Percentiles rank a stretch among this genome's conserved stretches.
Conservation (phyloP, 2,113 vertebrate genomes). For the Mustelus asterias region DNA sequence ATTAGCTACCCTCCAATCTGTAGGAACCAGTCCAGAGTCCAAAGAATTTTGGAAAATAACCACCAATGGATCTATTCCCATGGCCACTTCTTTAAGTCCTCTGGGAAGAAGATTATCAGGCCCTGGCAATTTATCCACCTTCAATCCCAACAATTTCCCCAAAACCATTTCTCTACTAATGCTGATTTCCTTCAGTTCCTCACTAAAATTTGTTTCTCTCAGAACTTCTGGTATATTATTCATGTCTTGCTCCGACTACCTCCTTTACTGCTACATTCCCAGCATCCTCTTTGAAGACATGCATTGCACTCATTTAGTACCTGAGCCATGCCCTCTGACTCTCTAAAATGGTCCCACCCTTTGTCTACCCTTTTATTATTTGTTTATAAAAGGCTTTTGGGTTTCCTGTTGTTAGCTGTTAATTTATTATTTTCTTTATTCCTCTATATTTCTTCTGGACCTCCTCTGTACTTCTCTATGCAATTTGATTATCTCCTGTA, state of each 20-base stretch:
- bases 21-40: too few relatives aligned
- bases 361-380: neutral
- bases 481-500: neutral
- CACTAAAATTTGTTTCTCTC: too few relatives aligned
- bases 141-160: too few relatives aligned
- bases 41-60: too few relatives aligned
- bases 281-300: neutral
- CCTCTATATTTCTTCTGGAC: neutral
- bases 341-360: neutral
- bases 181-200: too few relatives aligned
- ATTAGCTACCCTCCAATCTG: too few relatives aligned
- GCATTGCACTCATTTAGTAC: neutral
- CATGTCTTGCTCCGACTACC: neutral
- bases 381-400: neutral
- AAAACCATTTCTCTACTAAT: too few relatives aligned
- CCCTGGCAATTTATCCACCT: too few relatives aligned
- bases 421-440: neutral
- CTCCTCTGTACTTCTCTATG: neutral
- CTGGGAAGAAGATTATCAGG: too few relatives aligned
- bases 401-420: neutral
- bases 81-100: too few relatives aligned
- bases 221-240: too few relatives aligned
- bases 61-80: too few relatives aligned
- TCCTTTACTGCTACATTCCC: neutral
- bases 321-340: neutral